Conservation (phyloP, 2,888 invertebrate genomes). For the Odontothrips loti region DNA sequence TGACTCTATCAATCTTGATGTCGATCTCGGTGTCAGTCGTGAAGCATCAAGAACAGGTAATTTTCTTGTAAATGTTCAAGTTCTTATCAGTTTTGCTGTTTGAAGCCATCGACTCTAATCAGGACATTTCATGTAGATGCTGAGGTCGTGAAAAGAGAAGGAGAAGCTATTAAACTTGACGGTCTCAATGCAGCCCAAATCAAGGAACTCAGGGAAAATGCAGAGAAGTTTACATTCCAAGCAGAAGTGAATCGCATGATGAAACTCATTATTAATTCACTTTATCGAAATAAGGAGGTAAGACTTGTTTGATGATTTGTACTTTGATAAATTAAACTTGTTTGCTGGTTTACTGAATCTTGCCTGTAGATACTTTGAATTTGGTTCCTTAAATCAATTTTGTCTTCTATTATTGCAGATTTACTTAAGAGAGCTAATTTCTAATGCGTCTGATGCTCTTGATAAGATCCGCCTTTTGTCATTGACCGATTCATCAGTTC, state of each 20-base stretch:
- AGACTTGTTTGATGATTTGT: constrained; percentile 34
- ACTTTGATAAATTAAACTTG: not conserved
- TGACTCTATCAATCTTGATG: constrained; percentile 60
- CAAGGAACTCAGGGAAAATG: constrained; percentile 82
- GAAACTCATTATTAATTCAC: constrained; percentile 99
- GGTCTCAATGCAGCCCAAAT: constrained; percentile 90
- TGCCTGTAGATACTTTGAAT: constrained; percentile 20
- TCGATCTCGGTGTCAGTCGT: constrained; percentile 76
- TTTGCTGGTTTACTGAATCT: constrained; percentile 8
- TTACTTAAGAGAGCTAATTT: constrained; percentile 95
- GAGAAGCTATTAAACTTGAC: constrained; percentile 94
- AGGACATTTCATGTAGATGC: constrained; percentile 60
- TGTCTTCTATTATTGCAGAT: constrained; percentile 56
- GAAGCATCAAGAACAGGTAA: constrained; percentile 87
- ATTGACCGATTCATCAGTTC: constrained; percentile 75
- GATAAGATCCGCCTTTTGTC: constrained; percentile 95
- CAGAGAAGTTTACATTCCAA: constrained; percentile 87
- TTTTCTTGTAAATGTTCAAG: constrained; percentile 35
- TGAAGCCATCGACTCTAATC: not conserved
- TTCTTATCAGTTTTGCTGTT: not conserved
- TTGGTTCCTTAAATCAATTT: not conserved
- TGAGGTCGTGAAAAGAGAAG: constrained; percentile 85
- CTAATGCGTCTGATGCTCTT: constrained; percentile 97
- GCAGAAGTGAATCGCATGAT: constrained; percentile 99
- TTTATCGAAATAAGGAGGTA: constrained; percentile 97